Evolutionary conservation across 2,888 invertebrate genomes (phyloP).

Genomic region (Eucera pruinosa): DNA sequence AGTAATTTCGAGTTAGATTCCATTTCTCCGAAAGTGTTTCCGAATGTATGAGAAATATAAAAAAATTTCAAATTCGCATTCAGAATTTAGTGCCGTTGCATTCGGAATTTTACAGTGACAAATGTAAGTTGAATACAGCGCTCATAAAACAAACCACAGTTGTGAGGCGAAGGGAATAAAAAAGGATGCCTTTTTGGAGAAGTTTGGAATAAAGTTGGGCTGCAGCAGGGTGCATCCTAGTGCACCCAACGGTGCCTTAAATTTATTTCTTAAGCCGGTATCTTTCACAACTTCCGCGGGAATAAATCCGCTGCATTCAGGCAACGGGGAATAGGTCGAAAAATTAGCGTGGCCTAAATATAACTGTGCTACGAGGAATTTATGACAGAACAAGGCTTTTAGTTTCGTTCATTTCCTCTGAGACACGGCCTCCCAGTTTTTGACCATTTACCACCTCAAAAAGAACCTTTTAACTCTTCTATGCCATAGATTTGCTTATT

Average conservation of each 20-base stretch:
- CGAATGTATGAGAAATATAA: too few species aligned
- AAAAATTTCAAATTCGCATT: too few species aligned
- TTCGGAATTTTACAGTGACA: too few species aligned
- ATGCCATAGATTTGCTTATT: too few species aligned
- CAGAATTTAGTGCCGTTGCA: too few species aligned
- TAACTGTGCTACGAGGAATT: background rate
- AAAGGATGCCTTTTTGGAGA: background rate
- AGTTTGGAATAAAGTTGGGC: constrained; percentile 29
- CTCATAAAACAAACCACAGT: constrained; percentile 13
- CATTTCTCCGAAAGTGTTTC: too few species aligned
- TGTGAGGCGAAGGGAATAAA: too few species aligned
- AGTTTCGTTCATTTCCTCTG: constrained; percentile 4
- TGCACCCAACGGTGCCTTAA: constrained; percentile 42
- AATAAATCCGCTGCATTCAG: constrained; percentile 37
- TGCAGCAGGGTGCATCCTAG: constrained; percentile 8
- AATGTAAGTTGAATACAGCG: too few species aligned
- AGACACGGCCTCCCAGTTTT: background rate
- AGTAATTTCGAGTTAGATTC: too few species aligned
- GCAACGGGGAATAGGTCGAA: constrained; percentile 33
- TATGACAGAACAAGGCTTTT: constrained; percentile 10
- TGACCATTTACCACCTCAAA: too few species aligned
- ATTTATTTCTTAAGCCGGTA: constrained; percentile 46
- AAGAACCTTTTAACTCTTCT: too few species aligned
- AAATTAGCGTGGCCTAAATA: constrained; percentile 42
- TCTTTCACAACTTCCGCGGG: constrained; percentile 44